Conservation (phyloP, 2,113 vertebrate species). For the Alouatta palliata region DNA sequence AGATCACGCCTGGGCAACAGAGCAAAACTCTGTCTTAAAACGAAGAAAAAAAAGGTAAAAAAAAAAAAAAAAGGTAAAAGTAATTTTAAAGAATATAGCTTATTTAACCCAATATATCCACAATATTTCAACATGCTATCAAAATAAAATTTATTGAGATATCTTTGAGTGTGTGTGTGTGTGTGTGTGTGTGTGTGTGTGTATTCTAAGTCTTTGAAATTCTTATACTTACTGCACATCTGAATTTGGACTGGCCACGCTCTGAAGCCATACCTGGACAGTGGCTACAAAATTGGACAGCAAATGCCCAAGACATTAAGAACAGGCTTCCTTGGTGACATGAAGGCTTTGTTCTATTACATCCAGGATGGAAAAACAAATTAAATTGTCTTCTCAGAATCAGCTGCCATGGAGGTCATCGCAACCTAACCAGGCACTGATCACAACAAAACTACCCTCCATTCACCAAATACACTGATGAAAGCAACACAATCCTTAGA, state of each 20-base stretch:
- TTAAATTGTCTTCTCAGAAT: not conserved
- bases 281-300: not conserved
- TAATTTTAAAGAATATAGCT: not conserved
- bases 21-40: no score
- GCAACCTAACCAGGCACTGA: not conserved
- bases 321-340: not conserved
- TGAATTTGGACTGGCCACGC: not conserved
- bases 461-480: no score
- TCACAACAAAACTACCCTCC: no score
- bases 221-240: not conserved
- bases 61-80: not conserved
- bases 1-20: rapidly evolving
- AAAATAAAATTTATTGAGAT: not conserved
- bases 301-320: rapidly evolving
- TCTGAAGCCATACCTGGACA: not conserved
- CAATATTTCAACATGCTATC: not conserved
- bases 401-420: not conserved
- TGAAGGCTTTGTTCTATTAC: not conserved
- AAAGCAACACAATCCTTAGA: not conserved
- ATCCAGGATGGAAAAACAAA: not conserved
- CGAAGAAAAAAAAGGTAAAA: no score
- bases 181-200: not conserved
- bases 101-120: not conserved
- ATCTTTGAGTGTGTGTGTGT: not conserved
- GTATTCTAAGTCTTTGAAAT: not conserved